phyloP scores from a whole-genome alignment of 2,888 invertebrate genomes.

The Eurois occulta region DNA sequence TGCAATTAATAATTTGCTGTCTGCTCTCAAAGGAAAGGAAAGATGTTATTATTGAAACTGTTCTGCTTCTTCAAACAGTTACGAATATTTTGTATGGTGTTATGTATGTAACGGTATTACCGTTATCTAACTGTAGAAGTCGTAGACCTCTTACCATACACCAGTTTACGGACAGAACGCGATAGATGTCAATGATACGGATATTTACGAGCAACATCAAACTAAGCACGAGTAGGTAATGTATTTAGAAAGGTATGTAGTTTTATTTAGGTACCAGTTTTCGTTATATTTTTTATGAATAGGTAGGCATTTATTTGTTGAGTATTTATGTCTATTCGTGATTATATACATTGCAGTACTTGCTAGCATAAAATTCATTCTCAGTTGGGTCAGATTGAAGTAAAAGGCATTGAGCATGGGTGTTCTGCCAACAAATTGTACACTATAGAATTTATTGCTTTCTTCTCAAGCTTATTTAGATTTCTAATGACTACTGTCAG shows the following conservation, averaged over 20 bases:
- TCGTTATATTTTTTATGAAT: conserved; percentile 43
- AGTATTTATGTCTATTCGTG: conserved; percentile 37
- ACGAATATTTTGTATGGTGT: conserved; percentile 13
- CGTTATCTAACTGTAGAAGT: conserved; percentile 38
- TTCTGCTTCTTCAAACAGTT: conserved; percentile 25
- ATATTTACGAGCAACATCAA: conserved; percentile 48
- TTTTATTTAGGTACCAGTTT: conserved; percentile 46
- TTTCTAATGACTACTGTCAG: neutral
- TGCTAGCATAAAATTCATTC: conserved; percentile 1
- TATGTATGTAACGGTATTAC: conserved; percentile 31
- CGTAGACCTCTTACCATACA: conserved; percentile 36
- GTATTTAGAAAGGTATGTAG: conserved; percentile 64
- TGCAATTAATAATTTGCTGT: conserved; percentile 14
- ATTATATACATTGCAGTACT: conserved; percentile 54
- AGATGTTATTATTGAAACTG: conserved; percentile 16
- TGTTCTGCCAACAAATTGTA: conserved; percentile 16
- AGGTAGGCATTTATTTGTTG: conserved; percentile 53
- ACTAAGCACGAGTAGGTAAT: conserved; percentile 55
- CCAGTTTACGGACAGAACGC: conserved; percentile 38
- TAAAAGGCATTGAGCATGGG: conserved; percentile 18
- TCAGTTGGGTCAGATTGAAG: neutral
- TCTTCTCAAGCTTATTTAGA: neutral
- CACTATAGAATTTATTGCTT: neutral
- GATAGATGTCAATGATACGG: conserved; percentile 48
- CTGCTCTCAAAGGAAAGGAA: conserved; percentile 2